Conservation (phyloP, 2,113 vertebrate genomes). For the Calidris pugnax region DNA sequence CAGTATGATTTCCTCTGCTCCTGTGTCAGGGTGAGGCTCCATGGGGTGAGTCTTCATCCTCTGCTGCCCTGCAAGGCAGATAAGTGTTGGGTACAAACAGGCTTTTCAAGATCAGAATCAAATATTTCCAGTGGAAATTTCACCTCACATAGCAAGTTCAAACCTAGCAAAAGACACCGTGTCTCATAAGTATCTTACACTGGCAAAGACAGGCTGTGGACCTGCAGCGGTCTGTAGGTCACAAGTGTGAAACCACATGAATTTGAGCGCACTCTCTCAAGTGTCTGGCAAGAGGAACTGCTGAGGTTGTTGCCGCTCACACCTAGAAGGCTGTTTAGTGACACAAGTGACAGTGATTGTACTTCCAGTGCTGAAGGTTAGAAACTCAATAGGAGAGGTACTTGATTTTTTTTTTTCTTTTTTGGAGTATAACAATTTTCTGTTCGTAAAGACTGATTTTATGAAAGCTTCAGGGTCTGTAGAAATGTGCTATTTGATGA, state of each 20-base stretch:
- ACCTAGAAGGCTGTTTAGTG: background rate
- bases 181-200: background rate
- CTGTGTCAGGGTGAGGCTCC: fast-evolving
- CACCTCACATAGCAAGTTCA: background rate
- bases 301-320: background rate
- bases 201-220: background rate
- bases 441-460: background rate
- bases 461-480: constrained; percentile 5
- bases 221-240: background rate
- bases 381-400: background rate
- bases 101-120: background rate
- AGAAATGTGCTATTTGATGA: constrained; percentile 12
- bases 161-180: background rate
- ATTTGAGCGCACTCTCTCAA: background rate
- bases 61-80: background rate
- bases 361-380: constrained; percentile 16
- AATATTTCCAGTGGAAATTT: background rate
- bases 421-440: background rate
- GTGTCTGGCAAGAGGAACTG: background rate
- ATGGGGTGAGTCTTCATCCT: background rate
- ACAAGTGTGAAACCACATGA: background rate
- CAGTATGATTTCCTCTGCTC: background rate
- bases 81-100: fast-evolving
- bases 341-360: constrained; percentile 4
- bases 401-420: background rate